phyloP scores from a whole-genome alignment of 2,888 invertebrate genomes.

The Limnephilus marmoratus region DNA sequence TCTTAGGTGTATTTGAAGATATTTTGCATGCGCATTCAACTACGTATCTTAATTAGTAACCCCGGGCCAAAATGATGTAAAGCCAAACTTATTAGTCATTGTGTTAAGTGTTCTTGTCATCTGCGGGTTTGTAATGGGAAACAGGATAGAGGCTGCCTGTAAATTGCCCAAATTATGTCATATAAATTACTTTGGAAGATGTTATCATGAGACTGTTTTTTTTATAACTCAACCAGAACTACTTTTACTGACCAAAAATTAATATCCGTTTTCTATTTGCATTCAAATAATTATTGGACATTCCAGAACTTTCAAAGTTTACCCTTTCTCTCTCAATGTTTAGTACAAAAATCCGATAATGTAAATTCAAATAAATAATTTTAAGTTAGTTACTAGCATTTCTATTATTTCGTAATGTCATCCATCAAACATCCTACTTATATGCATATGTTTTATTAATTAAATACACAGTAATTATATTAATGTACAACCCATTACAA shows the following conservation, averaged over 20 bases:
- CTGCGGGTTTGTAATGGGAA: background rate
- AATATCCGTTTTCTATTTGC: constrained; percentile 21
- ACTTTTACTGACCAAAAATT: constrained; percentile 4
- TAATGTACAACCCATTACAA: constrained; percentile 55
- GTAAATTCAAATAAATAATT: constrained; percentile 62
- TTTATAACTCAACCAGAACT: background rate
- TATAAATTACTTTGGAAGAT: background rate
- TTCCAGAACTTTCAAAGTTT: constrained; percentile 59
- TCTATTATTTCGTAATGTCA: constrained; percentile 57
- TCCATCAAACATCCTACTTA: constrained; percentile 44
- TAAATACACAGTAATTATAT: constrained; percentile 51
- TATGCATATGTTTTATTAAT: constrained; percentile 45
- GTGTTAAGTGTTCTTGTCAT: background rate
- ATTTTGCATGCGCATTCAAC: background rate
- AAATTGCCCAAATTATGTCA: background rate
- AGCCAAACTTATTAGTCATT: background rate
- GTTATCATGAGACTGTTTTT: constrained; percentile 2
- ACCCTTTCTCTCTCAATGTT: constrained; percentile 53
- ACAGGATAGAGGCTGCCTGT: background rate
- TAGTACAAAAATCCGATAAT: constrained; percentile 64
- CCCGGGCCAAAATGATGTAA: background rate
- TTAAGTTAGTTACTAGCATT: constrained; percentile 64
- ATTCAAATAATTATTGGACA: constrained; percentile 58
- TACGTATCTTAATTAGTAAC: background rate
- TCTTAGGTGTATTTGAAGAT: background rate